phyloP scores from a whole-genome alignment of 2,888 invertebrate species.

The Anaspis maculata region DNA sequence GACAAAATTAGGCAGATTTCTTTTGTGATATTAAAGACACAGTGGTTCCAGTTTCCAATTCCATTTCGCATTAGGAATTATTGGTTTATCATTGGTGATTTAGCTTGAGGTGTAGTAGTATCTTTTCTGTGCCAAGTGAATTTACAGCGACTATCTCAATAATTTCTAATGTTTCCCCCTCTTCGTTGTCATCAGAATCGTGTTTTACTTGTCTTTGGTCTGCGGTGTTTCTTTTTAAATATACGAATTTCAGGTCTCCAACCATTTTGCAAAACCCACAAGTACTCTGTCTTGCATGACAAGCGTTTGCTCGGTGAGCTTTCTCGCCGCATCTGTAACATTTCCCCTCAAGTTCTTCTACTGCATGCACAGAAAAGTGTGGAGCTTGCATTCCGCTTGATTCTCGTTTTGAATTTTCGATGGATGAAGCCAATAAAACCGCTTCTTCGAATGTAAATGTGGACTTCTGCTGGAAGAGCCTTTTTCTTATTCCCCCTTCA shows the following conservation, averaged over 20 bases:
- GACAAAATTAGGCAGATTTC: background rate
- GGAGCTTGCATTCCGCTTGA: slow-evolving; percentile 2
- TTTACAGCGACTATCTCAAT: too few species aligned
- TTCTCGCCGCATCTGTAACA: background rate
- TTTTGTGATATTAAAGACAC: slow-evolving; percentile 3
- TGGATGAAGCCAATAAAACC: slow-evolving; percentile 1
- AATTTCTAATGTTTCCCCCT: too few species aligned
- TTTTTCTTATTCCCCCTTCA: background rate
- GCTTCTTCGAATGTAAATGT: slow-evolving; percentile 1
- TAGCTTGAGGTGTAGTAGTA: background rate
- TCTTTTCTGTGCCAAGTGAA: background rate
- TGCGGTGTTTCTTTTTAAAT: background rate
- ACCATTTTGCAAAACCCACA: background rate
- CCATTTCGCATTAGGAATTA: slow-evolving; percentile 1
- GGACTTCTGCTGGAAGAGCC: slow-evolving; percentile 7
- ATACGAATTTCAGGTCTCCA: background rate
- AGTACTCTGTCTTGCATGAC: background rate
- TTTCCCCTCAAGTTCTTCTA: background rate
- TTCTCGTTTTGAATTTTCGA: slow-evolving; percentile 3
- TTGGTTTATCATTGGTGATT: background rate
- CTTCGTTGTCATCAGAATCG: background rate
- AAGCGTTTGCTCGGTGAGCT: background rate
- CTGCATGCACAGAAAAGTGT: background rate
- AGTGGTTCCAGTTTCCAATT: slow-evolving; percentile 2
- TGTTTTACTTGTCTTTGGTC: background rate